Conservation (phyloP, 2,888 invertebrate species). For the Terebella lapidaria region DNA sequence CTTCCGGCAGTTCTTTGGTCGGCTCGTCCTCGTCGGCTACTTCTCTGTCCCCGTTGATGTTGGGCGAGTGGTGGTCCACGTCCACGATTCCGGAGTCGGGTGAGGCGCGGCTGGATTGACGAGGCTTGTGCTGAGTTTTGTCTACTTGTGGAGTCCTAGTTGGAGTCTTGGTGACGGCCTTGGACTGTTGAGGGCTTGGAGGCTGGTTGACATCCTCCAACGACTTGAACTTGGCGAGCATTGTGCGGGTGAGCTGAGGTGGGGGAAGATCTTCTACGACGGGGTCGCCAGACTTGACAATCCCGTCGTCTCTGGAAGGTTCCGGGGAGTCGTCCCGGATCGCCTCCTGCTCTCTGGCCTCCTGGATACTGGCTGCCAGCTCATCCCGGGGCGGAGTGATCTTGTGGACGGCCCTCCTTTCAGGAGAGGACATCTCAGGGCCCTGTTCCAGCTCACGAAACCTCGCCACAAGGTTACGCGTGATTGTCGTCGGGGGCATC, state of each 20-base stretch:
- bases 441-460: conserved; percentile 18
- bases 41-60: conserved; percentile 32
- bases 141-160: background rate
- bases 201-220: conserved; percentile 8
- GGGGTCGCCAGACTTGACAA: conserved; percentile 7
- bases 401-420: conserved; percentile 10
- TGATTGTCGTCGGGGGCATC: conserved; percentile 20
- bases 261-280: conserved; percentile 23
- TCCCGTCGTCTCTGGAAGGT: background rate
- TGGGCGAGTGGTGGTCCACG: conserved; percentile 34
- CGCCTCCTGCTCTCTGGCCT: background rate
- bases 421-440: background rate
- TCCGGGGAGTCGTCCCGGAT: background rate
- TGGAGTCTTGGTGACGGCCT: conserved; percentile 3
- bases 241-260: conserved; percentile 15
- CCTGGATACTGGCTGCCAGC: background rate
- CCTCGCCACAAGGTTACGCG: conserved; percentile 21
- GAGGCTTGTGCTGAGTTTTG: background rate
- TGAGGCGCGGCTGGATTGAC: background rate
- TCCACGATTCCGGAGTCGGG: background rate
- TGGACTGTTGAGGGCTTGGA: conserved; percentile 5
- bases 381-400: conserved; percentile 14
- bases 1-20: conserved; percentile 20
- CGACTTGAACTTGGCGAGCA: conserved; percentile 22
- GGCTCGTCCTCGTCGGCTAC: conserved; percentile 8